Evolutionary conservation across 1,140 invertebrate genomes (phyloP).

Genomic region (Chionoecetes opilio): DNA sequence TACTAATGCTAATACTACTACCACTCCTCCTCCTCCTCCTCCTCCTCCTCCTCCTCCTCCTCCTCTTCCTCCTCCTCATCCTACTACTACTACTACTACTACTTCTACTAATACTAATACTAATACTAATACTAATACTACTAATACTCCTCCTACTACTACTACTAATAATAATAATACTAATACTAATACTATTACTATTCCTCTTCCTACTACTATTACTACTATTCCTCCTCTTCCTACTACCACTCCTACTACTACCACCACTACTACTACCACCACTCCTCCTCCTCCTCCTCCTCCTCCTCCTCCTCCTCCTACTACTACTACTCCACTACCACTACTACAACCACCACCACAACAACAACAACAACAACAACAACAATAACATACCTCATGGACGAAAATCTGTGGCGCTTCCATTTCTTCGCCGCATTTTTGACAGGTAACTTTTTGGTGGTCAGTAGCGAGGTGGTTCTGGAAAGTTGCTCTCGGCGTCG

Average conservation of each 20-base stretch:
- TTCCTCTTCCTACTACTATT: not conserved
- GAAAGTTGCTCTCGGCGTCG: constrained; percentile 83
- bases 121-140: not conserved
- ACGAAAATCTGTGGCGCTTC: constrained; percentile 83
- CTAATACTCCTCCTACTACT: not conserved
- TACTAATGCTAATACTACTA: no score
- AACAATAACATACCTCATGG: constrained; percentile 83
- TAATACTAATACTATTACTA: not conserved
- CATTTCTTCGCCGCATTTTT: constrained; percentile 83
- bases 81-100: no score
- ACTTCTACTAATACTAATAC: not conserved
- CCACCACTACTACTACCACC: no score
- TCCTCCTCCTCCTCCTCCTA: not conserved
- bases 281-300: not conserved
- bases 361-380: not conserved
- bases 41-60: no score
- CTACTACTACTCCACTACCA: no score
- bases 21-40: no score
- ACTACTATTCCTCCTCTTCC: not conserved
- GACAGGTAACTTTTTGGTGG: constrained; percentile 84
- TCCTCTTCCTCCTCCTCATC: no score
- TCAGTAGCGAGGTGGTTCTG: constrained; percentile 83
- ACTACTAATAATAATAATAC: not conserved
- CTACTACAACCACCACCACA: not conserved
- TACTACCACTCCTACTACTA: not conserved